These are phyloP conservation scores for Lasius fuliginosus DNA, from an alignment of 2,888 invertebrate genomes.

Conservation along the genomic window DNA sequence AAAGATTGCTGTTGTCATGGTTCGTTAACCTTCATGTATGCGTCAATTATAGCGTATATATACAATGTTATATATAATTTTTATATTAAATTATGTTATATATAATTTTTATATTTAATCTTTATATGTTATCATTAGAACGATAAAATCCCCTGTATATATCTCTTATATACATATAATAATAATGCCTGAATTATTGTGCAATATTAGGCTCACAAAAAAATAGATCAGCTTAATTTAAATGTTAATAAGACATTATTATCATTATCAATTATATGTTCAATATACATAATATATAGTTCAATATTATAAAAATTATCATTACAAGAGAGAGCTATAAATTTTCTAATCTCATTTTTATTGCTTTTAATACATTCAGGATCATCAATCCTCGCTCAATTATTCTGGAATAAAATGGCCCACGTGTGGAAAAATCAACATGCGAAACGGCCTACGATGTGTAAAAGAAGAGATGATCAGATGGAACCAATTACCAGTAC, in stretches of 20 bases:
- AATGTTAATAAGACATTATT: not conserved
- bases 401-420: conserved; percentile 69
- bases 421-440: conserved; percentile 64
- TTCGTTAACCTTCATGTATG: conserved; percentile 39
- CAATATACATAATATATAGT: not conserved
- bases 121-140: conserved; percentile 1
- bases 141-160: not conserved
- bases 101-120: not conserved
- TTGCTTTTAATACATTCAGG: conserved; percentile 11
- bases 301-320: not conserved
- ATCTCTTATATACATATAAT: not conserved
- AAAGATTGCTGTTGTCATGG: conserved; percentile 65
- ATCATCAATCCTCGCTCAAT: conserved; percentile 29
- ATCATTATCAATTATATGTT: not conserved
- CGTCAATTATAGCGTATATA: not conserved
- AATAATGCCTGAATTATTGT: not conserved
- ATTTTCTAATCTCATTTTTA: conserved; percentile 1
- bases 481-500: conserved; percentile 77
- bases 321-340: not conserved
- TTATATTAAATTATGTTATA: not conserved
- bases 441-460: conserved; percentile 59
- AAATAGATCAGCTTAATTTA: not conserved
- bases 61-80: not conserved
- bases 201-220: not conserved
- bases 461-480: conserved; percentile 74